Conservation (phyloP, 2,888 invertebrate species). For the Cotesia congregata region DNA sequence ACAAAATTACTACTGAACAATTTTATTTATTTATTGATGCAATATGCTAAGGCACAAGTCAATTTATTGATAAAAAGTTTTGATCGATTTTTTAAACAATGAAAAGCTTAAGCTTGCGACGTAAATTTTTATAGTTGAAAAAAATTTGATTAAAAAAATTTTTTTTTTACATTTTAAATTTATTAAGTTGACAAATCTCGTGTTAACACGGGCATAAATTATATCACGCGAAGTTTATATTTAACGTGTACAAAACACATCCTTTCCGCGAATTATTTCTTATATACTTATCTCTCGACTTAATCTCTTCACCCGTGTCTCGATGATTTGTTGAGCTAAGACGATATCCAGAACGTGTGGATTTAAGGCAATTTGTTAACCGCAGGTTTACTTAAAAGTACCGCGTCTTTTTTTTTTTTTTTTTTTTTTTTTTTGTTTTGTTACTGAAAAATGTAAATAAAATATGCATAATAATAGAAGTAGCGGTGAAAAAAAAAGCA, state of each 20-base stretch:
- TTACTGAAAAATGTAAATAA: not conserved
- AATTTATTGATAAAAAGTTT: no score
- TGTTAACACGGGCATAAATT: not conserved
- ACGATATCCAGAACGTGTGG: conserved; percentile 14
- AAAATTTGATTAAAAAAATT: not conserved
- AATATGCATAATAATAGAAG: not conserved
- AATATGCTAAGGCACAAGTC: no score
- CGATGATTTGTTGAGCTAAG: conserved; percentile 27
- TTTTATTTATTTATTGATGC: no score
- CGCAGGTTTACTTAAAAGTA: not conserved
- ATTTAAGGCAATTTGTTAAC: conserved; percentile 32
- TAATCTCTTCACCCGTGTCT: conserved; percentile 24
- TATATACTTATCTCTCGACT: conserved; percentile 15
- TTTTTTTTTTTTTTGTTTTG: no score
- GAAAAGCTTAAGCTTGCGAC: no score
- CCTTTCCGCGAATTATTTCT: conserved; percentile 3
- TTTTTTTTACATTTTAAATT: not conserved
- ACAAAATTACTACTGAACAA: no score
- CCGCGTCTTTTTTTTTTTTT: conserved; percentile 2
- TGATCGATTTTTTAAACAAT: no score
- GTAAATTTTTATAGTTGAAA: no score
- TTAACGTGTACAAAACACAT: not conserved
- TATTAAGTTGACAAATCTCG: not conserved
- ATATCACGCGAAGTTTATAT: not conserved
- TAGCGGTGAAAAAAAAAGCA: not conserved